Base-by-base conservation (phyloP, 2,888 invertebrate genomes). In the Bellardia bayeri region DNA sequence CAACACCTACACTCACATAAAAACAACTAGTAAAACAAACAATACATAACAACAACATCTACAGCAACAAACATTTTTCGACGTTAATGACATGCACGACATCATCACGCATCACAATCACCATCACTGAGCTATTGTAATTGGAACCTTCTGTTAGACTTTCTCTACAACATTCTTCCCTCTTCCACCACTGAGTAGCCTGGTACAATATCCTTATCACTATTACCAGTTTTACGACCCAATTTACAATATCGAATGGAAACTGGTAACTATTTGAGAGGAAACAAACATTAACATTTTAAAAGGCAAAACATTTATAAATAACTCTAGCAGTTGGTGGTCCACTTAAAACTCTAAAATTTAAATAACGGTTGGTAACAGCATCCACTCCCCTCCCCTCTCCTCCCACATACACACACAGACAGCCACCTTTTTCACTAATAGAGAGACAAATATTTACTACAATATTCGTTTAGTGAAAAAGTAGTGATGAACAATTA, bases 1-100 rank as follows among this genome's bases (percentile, higher is more conserved):
- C 64, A 75, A 71, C 45, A 49, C n/a, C 8, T n/a, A 63, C 37
- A 49, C n/a, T 5, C 13, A 63, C 37, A 61, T 14, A 49, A 68
- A 40, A 49, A 63, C 33, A 40, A 76, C 79, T 33, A 45, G 13
- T 49, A 66, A 33, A 66, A 63, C n/a, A 49, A 82, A 88, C 85
- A 88, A 89, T 40, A 45, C 51, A n/a, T 51, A 14, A n/a, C 14
- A 51, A 51, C 51, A 69, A 87, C 90, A 91, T 88, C 51, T 64
- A 45, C 64, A 83, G 13, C 30, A 61, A 13, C 11, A 56, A 13
- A 56, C 40, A 66, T n/a, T 61, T n/a, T 61, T n/a, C 40, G n/a
- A 66, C 72, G 71, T 81, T 84, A 84, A 81, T 87, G 84, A 76
- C 87, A 84, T 81, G 63, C 76, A 40, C 68, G 56, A 56, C 81